Evolutionary conservation across 2,888 invertebrate species (phyloP), one percentile per base, ranked within the genome.

Genomic region (Diaprepes abbreviatus): DNA sequence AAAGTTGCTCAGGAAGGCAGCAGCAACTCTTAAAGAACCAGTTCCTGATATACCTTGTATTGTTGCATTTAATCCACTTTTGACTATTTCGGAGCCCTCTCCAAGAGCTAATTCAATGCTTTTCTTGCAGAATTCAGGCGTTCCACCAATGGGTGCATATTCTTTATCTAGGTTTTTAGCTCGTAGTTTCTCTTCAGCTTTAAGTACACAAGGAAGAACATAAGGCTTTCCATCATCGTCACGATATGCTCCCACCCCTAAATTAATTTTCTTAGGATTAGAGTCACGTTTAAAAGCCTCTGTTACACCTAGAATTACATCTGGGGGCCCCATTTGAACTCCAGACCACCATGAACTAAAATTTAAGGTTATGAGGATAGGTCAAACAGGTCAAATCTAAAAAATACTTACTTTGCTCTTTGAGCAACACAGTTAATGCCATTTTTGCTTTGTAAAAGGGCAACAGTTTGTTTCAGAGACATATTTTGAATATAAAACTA

Each of bases 221-320:
- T 90, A 97, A 1, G 99, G 98, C 86, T 98, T 97, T 59, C 98
- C 98, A 80, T 94, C 90, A 82, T 99, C 98, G 84, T 98, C 98
- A 76, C 99, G 90, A 85, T 99, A 99, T 6, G 99, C 98, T 70
- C 96, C 96, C 2, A 91, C 96, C 70, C 98, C 98, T 57, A 99
- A 89, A 85, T 99, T 99, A 73, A 99, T 93, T 86, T 99, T 99
- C 77, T 95, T 95, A 0, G 96, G 90, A 83, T 96, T 93, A 1
- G 88, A 86, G 83, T 99, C 98, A 71, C 87, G 90, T 83, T 96
- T 98, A 85, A 88, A 99, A 0, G 98, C 98, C 84, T 99, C 99
- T 0, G 97, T 94, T 40, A 99, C 93, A 35, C 99, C 99, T 55
- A 99, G 87, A 86, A 99, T 99, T 19, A 95, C 94, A 88, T 98